Evolutionary conservation across 2,113 vertebrate genomes (phyloP).

Genomic region (Nothoprocta perdicaria): DNA sequence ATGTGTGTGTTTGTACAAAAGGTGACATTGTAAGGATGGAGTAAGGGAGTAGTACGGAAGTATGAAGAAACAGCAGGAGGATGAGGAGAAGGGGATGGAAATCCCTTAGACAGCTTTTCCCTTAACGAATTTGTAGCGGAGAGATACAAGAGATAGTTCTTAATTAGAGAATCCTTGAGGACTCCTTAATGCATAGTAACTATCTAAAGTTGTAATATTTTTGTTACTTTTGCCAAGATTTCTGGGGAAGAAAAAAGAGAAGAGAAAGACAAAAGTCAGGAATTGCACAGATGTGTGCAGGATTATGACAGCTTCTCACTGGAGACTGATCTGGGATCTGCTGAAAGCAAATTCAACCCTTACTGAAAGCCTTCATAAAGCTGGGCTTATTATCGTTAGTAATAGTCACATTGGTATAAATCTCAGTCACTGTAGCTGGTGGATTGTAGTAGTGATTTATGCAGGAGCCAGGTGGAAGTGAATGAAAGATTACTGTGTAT

Average conservation of each 20-base stretch:
- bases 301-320: not conserved
- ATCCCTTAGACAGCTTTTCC: constrained; percentile 7
- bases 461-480: constrained; percentile 18
- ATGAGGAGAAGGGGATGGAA: not conserved
- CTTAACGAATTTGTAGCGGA: not conserved
- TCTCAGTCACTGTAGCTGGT: not conserved
- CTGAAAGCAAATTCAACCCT: not conserved
- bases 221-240: not conserved
- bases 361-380: not conserved
- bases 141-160: not conserved
- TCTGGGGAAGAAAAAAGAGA: not conserved
- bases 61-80: not conserved
- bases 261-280: not conserved
- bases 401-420: not conserved
- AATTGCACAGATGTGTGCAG: not conserved
- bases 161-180: constrained; percentile 42
- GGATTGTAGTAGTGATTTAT: not conserved
- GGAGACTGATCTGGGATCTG: not conserved
- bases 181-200: not conserved
- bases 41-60: not conserved
- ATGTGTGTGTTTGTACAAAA: not conserved
- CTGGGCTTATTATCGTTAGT: not conserved
- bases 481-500: constrained; percentile 2
- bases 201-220: not conserved
- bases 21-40: not conserved